Base-by-base conservation (phyloP, 2,797 vertebrate species). In the Dendrocincla fuliginosa region DNA sequence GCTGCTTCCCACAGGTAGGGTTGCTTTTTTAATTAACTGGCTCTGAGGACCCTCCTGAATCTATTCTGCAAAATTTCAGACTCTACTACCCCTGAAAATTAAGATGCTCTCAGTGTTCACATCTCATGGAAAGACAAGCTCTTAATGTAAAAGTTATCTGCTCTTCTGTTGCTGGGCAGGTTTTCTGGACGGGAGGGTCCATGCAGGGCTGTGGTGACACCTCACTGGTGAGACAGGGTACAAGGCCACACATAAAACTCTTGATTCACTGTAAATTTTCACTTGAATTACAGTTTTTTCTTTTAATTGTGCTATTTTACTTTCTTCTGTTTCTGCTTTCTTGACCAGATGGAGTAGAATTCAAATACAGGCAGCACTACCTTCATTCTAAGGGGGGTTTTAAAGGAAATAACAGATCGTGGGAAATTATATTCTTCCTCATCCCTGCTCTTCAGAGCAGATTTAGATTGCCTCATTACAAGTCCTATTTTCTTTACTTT, bases 401-500 rank as follows among this genome's bases (percentile, higher is more conserved):
- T 83, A 83, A 67, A 75, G 64, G 57, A 84, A 91, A 74, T 71
- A 85, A 56, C 49, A 50, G 64, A 76, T 89, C 53, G 32, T 32
- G 23, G 39, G 35, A 71, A 90, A 84, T 91, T 17, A 37, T 30
- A 69, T 68, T 87, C 56, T 82, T 89, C 56, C 56, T 87, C 85
- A 42, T 87, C 41, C 94, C 52, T 19, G 15, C 27, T 95, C 20
- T 32, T 90, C n/a, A 47, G 44, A 87, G 56, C 33, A 87, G 68
- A 41, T 83, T 88, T 89, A 55, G 75, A 68, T 70, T 94, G 79
- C 61, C 65, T 93, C 69, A 84, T 95, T 93, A 89, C 32, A 27
- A 71, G 12, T 32, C 73, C 23, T 78, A 16, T 85, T 90, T 92
- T 60, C 63, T 65, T 79, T 69, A 68, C 55, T 76, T n/a, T 9